Percentiles rank a stretch among this genome's conserved stretches.
phyloP scores from a whole-genome alignment of 2,888 invertebrate species.

The Tenodera sinensis region DNA sequence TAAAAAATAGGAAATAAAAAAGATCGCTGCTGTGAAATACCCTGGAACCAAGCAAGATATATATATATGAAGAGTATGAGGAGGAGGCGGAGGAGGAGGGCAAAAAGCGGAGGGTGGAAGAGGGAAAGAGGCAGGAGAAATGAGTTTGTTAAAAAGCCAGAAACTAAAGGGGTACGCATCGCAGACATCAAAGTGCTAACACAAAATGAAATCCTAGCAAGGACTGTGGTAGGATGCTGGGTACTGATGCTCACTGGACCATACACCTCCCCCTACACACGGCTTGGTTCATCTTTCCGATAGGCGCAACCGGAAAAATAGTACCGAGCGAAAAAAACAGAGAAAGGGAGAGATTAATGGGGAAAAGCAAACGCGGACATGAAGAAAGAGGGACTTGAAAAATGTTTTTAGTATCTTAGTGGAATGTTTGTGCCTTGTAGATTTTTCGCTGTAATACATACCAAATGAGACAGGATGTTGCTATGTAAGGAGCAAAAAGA shows the following conservation, averaged over 20 bases:
- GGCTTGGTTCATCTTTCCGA: slow-evolving; percentile 1
- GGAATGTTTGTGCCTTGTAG: neutral
- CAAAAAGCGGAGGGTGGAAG: neutral
- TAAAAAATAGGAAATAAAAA: neutral
- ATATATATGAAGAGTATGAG: too few species aligned
- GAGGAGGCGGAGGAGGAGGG: neutral
- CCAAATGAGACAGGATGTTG: neutral
- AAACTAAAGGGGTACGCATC: slow-evolving; percentile 49
- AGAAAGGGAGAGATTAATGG: slow-evolving; percentile 7
- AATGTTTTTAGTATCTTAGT: neutral
- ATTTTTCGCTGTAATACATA: neutral
- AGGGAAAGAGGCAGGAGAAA: slow-evolving; percentile 37
- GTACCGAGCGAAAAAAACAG: neutral
- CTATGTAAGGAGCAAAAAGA: neutral
- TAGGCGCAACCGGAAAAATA: slow-evolving; percentile 14
- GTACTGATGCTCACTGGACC: slow-evolving; percentile 4
- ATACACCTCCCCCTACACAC: neutral
- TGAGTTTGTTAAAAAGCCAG: slow-evolving; percentile 50
- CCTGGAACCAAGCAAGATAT: neutral
- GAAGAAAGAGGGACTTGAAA: neutral
- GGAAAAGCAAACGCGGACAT: neutral
- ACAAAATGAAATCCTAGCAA: slow-evolving; percentile 46
- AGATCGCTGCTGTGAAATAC: neutral
- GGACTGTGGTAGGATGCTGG: neutral
- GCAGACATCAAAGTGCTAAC: slow-evolving; percentile 49